These are phyloP conservation scores for Phragmatobia fuliginosa DNA, from an alignment of 2,888 invertebrate species.

Conservation along the genomic window DNA sequence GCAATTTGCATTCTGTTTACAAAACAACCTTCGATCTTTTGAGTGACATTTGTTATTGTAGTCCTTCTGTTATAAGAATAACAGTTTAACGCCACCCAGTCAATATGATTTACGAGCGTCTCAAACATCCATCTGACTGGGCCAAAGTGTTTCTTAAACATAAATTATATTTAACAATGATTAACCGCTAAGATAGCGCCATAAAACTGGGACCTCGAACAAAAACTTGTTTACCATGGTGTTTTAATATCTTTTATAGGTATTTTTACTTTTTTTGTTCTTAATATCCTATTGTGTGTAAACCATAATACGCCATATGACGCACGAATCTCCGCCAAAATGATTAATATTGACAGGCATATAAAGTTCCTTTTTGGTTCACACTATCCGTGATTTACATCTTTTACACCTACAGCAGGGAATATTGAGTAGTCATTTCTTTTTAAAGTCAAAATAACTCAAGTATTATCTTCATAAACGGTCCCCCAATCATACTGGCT, in stretches of 20 bases:
- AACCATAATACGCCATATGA: slow-evolving; percentile 46
- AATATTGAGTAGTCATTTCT: background rate
- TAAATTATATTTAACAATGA: slow-evolving; percentile 69
- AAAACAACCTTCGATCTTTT: no score
- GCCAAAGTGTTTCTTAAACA: slow-evolving; percentile 58
- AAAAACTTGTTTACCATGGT: slow-evolving; percentile 57
- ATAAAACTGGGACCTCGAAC: slow-evolving; percentile 63
- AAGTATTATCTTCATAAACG: no score
- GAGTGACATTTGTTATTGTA: background rate
- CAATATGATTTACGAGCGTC: slow-evolving; percentile 63
- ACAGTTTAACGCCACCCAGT: slow-evolving; percentile 51
- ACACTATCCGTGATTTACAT: background rate
- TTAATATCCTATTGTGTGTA: slow-evolving; percentile 49
- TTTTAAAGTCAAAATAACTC: background rate
- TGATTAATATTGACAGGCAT: background rate
- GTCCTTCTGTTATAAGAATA: slow-evolving; percentile 26
- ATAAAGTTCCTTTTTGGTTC: slow-evolving; percentile 1
- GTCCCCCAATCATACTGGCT: no score
- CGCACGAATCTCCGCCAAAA: background rate
- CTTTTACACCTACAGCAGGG: background rate
- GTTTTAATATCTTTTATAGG: slow-evolving; percentile 44
- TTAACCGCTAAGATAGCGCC: slow-evolving; percentile 60
- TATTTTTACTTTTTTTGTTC: slow-evolving; percentile 40
- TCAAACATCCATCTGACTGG: slow-evolving; percentile 35
- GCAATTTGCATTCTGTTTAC: background rate